These are phyloP conservation scores for Folsomia manolachei DNA, from an alignment of 2,888 invertebrate species.

Conservation along the genomic window DNA sequence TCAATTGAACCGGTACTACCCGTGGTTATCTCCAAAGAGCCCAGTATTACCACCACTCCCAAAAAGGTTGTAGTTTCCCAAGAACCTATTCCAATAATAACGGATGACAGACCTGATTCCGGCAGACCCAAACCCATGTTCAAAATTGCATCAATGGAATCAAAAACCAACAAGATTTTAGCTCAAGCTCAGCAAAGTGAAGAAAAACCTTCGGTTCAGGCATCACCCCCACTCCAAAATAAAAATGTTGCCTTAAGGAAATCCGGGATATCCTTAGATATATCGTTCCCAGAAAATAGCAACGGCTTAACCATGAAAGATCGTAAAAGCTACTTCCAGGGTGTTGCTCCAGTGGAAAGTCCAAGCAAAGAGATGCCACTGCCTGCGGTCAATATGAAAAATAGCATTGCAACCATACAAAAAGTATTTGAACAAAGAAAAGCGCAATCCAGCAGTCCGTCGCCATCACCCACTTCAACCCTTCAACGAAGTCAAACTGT, in stretches of 20 bases:
- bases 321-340: slow-evolving; percentile 49
- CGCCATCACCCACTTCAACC: not conserved
- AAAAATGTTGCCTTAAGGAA: not conserved
- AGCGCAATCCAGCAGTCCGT: slow-evolving; percentile 22
- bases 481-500: slow-evolving; percentile 2
- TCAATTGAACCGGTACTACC: not conserved
- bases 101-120: not conserved
- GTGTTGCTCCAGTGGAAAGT: slow-evolving; percentile 45
- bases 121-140: slow-evolving; percentile 25
- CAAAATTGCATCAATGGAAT: slow-evolving; percentile 35
- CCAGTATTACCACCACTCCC: not conserved
- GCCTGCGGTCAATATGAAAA: slow-evolving; percentile 47
- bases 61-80: not conserved
- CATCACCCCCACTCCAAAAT: not conserved
- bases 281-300: slow-evolving; percentile 5
- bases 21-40: not conserved
- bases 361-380: slow-evolving; percentile 45
- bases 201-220: not conserved
- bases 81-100: not conserved
- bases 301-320: slow-evolving; percentile 30
- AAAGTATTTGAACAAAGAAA: slow-evolving; percentile 48
- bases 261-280: not conserved
- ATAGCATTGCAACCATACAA: slow-evolving; percentile 49
- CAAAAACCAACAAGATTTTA: slow-evolving; percentile 18
- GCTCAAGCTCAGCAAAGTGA: not conserved